These are phyloP conservation scores for Silurus meridionalis DNA, from an alignment of 2,113 vertebrate genomes.

Conservation along the genomic window DNA sequence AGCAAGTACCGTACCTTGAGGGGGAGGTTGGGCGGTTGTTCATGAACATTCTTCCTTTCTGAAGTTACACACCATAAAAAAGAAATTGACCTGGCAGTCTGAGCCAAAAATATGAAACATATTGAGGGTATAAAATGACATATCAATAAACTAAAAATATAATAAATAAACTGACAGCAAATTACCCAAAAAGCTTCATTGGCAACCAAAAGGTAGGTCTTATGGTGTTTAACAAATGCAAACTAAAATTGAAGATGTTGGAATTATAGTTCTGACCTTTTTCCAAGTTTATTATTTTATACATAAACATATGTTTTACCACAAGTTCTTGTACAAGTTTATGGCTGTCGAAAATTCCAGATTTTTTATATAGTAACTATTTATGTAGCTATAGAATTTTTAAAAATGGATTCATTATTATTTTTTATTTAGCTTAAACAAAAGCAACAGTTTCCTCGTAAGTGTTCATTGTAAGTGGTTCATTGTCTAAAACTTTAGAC, in stretches of 20 bases:
- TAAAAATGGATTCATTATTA: background rate
- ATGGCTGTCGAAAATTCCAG: background rate
- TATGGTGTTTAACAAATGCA: background rate
- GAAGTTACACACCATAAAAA: constrained; percentile 14
- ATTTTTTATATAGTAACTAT: background rate
- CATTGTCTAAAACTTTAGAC: background rate
- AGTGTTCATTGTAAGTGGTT: background rate
- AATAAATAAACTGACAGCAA: background rate
- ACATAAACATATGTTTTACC: too few relatives aligned
- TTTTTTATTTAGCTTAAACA: background rate
- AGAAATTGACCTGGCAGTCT: background rate
- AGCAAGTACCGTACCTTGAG: constrained; percentile 47
- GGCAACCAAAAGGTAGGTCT: background rate
- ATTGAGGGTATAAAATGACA: background rate
- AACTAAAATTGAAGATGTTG: background rate
- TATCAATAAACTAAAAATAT: background rate
- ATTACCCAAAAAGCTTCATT: background rate
- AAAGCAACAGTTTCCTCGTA: background rate
- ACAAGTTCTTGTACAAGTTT: background rate
- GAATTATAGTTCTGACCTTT: background rate
- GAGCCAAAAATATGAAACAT: background rate
- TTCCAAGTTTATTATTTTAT: too few relatives aligned
- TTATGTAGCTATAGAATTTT: background rate
- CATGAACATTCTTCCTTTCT: constrained; percentile 49
- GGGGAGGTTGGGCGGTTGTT: constrained; percentile 12